Evolutionary conservation across 2,888 invertebrate species (phyloP).

Genomic region (Melanchra persicariae): DNA sequence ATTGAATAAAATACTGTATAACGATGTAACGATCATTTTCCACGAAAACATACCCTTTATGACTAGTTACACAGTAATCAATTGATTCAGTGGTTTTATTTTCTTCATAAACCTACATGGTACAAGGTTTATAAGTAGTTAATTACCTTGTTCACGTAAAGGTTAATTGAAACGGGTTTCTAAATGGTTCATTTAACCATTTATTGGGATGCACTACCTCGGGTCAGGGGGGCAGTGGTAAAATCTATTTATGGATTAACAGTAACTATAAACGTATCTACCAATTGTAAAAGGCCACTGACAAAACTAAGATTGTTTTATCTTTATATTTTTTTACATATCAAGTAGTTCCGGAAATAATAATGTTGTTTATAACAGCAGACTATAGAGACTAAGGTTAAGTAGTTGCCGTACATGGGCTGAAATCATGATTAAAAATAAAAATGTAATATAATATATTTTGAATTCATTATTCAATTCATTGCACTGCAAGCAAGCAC

Average conservation of each 20-base stretch:
- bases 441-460: too few species aligned
- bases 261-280: not conserved
- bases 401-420: not conserved
- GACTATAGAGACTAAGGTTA: not conserved
- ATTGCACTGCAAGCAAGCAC: too few species aligned
- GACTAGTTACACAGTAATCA: not conserved
- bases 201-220: not conserved
- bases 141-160: slow-evolving; percentile 1
- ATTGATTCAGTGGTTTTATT: not conserved
- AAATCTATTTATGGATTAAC: slow-evolving; percentile 4
- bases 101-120: not conserved
- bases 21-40: not conserved
- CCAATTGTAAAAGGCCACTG: not conserved
- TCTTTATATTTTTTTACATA: too few species aligned
- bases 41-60: not conserved
- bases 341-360: too few species aligned
- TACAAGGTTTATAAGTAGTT: not conserved
- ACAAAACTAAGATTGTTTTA: not conserved
- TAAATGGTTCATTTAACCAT: slow-evolving; percentile 3
- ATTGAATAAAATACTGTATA: not conserved
- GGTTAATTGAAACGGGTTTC: slow-evolving; percentile 19
- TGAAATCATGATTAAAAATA: too few species aligned
- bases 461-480: too few species aligned
- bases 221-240: not conserved
- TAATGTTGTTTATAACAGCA: too few species aligned